Evolutionary conservation across 2,888 invertebrate species (phyloP), one percentile per base, ranked within the genome.

Genomic region (Eudasyphora cyanicolor): DNA sequence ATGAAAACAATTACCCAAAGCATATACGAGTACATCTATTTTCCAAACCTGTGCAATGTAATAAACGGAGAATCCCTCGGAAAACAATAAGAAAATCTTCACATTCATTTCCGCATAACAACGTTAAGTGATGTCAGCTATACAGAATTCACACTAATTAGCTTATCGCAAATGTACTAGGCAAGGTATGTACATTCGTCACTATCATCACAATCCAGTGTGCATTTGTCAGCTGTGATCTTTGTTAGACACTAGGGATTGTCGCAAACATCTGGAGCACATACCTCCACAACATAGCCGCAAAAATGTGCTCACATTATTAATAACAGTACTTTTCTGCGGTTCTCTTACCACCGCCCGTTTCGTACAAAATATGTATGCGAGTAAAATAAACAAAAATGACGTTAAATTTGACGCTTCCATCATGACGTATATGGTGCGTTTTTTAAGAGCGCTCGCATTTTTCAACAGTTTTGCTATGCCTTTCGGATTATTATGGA

Each of bases 351-450:
- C 4, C 32, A 38, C 38, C 2, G 6, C 10, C 38, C 38, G n/a
- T 45, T 14, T 38, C 38, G 10, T 3, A 2, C 38, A 38, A 38
- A n/a, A 8, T 38, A 45, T 45, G n/a, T n/a, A n/a, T 2, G 45
- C 45, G 45, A 4, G 45, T n/a, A 45, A 45, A 45, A 7, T 14
- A 38, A 38, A 38, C 38, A 57, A 32, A 42, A 77, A 60, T 70
- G 19, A 38, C 27, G 60, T 14, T 51, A 60, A 51, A 60, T 60
- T 77, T 73, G 57, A 60, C 27, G 74, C 51, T 82, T 77, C 82
- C 77, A 60, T 77, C 62, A 74, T 74, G 74, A 77, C 77, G 74
- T 82, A 74, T 49, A 27, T 19, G 51, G 51, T 51, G 49, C 49
- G 19, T 17, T 17, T 49, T 49, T 49, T 49, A n/a, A n/a, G n/a